Evolutionary conservation across 2,888 invertebrate species (phyloP).

Genomic region (Cynaeus angustus): DNA sequence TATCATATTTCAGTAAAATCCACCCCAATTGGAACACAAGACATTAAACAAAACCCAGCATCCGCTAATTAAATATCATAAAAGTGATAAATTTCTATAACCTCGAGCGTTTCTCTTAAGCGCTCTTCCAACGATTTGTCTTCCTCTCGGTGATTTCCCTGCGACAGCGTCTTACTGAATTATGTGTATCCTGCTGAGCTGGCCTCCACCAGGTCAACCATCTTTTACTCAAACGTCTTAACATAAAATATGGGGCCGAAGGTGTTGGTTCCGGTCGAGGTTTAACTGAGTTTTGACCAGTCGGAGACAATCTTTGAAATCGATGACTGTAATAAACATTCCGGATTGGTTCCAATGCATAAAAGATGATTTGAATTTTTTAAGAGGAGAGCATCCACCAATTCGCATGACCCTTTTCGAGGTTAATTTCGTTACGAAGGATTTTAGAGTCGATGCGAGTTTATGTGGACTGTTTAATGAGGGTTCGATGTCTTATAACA

Average conservation of each 20-base stretch:
- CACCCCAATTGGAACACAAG: too few species aligned
- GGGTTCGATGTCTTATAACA: background rate
- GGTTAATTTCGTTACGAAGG: constrained; percentile 2
- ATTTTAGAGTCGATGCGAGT: background rate
- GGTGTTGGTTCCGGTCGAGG: constrained; percentile 21
- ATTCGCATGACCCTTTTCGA: background rate
- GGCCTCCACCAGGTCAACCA: constrained; percentile 48
- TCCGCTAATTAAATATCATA: background rate
- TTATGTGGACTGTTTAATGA: background rate
- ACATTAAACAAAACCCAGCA: too few species aligned
- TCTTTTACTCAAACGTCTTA: constrained; percentile 50
- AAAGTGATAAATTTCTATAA: background rate
- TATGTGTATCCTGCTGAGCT: constrained; percentile 47
- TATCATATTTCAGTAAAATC: too few species aligned
- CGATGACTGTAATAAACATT: constrained; percentile 51
- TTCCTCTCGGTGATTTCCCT: constrained; percentile 10
- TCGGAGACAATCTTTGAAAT: constrained; percentile 15
- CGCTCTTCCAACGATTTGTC: constrained; percentile 9
- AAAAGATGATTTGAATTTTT: constrained; percentile 7
- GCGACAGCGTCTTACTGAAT: constrained; percentile 32
- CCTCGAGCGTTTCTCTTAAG: background rate
- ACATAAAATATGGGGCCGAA: constrained; percentile 30
- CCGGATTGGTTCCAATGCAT: constrained; percentile 22
- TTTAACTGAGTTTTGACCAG: constrained; percentile 33
- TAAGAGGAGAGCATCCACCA: background rate